Conservation (phyloP, 2,888 invertebrate genomes). For the Allacma fusca region DNA sequence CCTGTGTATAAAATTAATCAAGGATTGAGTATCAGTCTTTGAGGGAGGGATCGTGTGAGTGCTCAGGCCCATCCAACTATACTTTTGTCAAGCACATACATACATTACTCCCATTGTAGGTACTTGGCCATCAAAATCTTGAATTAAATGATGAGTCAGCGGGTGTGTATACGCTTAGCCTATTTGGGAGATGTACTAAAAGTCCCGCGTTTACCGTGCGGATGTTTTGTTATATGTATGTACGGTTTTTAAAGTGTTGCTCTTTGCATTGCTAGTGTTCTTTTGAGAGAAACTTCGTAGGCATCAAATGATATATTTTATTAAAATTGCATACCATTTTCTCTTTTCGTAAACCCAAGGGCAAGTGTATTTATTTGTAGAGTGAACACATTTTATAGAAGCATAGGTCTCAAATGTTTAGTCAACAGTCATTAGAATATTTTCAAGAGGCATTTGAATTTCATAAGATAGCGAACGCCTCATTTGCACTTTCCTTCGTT, state of each 20-base stretch:
- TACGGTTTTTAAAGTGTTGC: no score
- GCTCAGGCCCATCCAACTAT: neutral
- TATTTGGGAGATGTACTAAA: neutral
- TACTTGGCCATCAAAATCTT: constrained; percentile 1
- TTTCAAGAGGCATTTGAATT: no score
- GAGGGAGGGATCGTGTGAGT: neutral
- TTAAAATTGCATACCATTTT: no score
- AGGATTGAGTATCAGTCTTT: constrained; percentile 18
- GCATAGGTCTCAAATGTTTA: no score
- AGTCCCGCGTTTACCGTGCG: neutral
- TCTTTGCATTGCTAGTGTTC: no score
- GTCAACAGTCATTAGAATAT: no score
- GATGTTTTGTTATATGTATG: neutral
- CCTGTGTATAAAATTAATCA: constrained; percentile 9
- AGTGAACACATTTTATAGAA: no score
- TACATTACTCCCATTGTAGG: neutral
- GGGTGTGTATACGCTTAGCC: neutral
- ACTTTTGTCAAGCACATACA: neutral
- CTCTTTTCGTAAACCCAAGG: no score
- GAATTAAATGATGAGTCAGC: constrained; percentile 39
- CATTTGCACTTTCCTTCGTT: no score
- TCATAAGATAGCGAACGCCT: no score
- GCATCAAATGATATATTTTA: no score
- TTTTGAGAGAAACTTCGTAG: neutral
- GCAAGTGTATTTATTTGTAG: no score